Base-by-base conservation (phyloP, 2,888 invertebrate genomes). In the Agrilus cyanescens region DNA sequence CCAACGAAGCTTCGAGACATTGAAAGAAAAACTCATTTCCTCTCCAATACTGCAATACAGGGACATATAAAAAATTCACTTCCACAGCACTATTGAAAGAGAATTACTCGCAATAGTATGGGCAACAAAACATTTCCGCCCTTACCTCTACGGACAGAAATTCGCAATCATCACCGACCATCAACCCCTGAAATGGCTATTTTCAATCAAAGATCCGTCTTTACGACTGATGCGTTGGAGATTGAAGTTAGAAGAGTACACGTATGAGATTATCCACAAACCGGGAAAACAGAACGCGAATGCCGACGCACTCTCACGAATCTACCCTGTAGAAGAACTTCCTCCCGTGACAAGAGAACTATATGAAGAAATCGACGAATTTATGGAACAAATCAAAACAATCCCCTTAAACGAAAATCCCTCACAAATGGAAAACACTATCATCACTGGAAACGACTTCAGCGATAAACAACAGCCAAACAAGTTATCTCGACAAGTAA, bases 101-200 rank as follows among this genome's bases (percentile, higher is more conserved):
- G 55, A 57, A 45, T 51, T 53, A 12, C 42, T 57, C 4, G 54
- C 56, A 0, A 37, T 55, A 1, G 48, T 57, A 7, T 66, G 53
- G 53, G 61, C 61, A 4, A 47, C 65, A 1, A 39, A 56, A 12
- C 65, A 66, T 43, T 69, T 65, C 42, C 45, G 63, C 16, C 60
- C 58, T 1, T 71, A 65, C 44, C 48, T 71, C 0, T 63, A 65
- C 38, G 59, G 62, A 1, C 32, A 54, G 4, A 37, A 50, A 0
- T 62, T 68, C 15, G 48, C 48, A 1, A 51, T 70, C 0, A 46
- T 58, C 4, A 68, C 66, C 0, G 71, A 71, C 44, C 71, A 70
- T 42, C 61, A 66, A 44, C 64, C 69, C 0, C 52, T 73, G 29
- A 63, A 65, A 57, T 72, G 67, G 65, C 46, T 72, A 5, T 46